Evolutionary conservation across 2,797 vertebrate species (phyloP), one percentile per base, ranked within the genome.

Genomic region (Aldrovandia affinis): DNA sequence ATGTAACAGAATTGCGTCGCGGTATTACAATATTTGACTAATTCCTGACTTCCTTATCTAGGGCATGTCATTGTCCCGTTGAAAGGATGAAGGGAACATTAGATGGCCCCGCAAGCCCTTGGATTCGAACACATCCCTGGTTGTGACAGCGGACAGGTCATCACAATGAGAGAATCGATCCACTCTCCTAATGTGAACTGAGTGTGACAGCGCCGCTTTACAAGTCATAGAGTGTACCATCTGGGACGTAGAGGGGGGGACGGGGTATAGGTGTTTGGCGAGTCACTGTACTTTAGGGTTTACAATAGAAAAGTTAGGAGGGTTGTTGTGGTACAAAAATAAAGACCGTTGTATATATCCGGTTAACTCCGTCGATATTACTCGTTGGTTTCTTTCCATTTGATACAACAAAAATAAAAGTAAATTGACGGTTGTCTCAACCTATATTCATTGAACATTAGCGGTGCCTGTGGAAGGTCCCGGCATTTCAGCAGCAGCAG

Each of bases 211-310:
- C 90, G 84, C 88, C 82, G 90, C 91, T 85, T 91, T 91, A 90
- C 92, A 89, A 89, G 91, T 88, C 87, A 92, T n/a, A n/a, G 95
- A 92, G 89, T 55, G 90, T 94, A 95, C 95, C 95, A 96, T 78
- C 8, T 55, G 0, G 2, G 42, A 84, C 61, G 50, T 86, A 85
- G 28, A 39, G 86, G 84, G 89, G 88, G 75, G 81, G 89, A 47
- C 59, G 50, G 2, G 6, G 7, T 55, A 25, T 2, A 0, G 5
- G 22, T 59, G 22, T 65, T 65, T 65, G 61, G n/a, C 28, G 12
- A 30, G 28, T 65, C 28, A 65, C n/a, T 54, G 12, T 18, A 55
- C 33, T 81, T 15, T 1, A 39, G 12, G 6, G 10, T 39, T 57
- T 33, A 8, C 0, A 63, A 59, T 0, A 14, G 57, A 22, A 28